Evolutionary conservation across 2,113 vertebrate genomes (phyloP).

Genomic region (Paralichthys olivaceus): DNA sequence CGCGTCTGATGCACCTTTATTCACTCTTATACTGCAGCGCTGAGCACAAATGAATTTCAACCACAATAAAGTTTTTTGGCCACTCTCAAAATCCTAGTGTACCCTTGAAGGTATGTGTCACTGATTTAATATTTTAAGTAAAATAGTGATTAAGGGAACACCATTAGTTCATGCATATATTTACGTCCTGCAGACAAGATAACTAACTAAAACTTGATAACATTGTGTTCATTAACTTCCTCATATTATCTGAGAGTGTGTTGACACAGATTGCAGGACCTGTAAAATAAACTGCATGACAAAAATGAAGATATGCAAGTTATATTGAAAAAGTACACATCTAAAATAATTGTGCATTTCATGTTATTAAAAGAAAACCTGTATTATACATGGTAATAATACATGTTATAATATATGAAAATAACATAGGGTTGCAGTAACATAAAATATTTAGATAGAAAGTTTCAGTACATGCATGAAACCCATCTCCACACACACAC

Average conservation of each 20-base stretch:
- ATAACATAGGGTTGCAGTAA: no score
- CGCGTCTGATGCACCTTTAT: neutral
- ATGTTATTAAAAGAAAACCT: neutral
- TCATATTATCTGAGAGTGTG: neutral
- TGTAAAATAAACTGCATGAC: neutral
- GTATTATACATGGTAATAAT: neutral
- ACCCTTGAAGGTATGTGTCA: neutral
- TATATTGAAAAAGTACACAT: neutral
- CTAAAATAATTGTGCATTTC: neutral
- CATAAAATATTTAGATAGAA: no score
- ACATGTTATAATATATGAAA: neutral
- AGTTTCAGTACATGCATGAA: neutral
- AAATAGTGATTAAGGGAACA: neutral
- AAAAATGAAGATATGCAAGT: neutral
- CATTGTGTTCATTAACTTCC: neutral
- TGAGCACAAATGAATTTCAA: neutral
- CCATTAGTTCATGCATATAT: neutral
- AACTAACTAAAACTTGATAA: no score
- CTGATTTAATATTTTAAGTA: neutral
- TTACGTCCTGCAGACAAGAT: no score
- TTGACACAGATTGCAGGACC: neutral
- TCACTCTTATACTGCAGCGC: neutral
- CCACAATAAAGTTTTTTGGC: neutral
- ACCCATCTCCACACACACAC: constrained; percentile 3
- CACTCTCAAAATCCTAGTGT: neutral